Evolutionary conservation across 2,113 vertebrate species (phyloP).

Genomic region (Rhea americana): DNA sequence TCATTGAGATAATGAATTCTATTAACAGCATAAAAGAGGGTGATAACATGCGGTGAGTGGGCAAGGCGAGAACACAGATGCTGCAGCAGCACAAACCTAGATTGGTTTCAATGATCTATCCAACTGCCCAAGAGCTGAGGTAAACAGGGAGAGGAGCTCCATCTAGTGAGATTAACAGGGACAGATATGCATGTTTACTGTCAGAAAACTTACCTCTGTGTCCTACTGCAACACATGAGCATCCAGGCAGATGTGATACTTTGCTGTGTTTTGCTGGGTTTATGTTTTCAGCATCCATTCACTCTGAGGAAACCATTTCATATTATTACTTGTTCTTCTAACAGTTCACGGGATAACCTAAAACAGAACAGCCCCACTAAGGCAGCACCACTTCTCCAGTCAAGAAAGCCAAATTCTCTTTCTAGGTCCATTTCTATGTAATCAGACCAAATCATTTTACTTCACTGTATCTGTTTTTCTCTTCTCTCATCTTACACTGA

Average conservation of each 20-base stretch:
- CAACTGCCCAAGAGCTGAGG: rapidly evolving
- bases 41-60: rapidly evolving
- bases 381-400: not conserved
- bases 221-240: rapidly evolving
- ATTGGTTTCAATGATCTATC: not conserved
- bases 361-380: not conserved
- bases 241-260: not conserved
- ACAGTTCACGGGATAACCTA: not conserved
- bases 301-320: not conserved
- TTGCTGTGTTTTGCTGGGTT: not conserved
- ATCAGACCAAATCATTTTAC: not conserved
- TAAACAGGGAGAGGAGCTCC: not conserved
- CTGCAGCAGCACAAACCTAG: not conserved
- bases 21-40: not conserved
- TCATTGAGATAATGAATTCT: not conserved
- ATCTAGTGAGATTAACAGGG: not conserved
- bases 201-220: not conserved
- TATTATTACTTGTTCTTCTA: not conserved
- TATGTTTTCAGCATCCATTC: not conserved
- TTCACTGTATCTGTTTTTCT: not conserved
- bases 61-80: not conserved
- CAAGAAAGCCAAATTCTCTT: not conserved
- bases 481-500: not conserved
- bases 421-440: not conserved
- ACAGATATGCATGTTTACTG: rapidly evolving